phyloP scores from a whole-genome alignment of 23 tunicate species.

The Clavelina lepadiformis region DNA sequence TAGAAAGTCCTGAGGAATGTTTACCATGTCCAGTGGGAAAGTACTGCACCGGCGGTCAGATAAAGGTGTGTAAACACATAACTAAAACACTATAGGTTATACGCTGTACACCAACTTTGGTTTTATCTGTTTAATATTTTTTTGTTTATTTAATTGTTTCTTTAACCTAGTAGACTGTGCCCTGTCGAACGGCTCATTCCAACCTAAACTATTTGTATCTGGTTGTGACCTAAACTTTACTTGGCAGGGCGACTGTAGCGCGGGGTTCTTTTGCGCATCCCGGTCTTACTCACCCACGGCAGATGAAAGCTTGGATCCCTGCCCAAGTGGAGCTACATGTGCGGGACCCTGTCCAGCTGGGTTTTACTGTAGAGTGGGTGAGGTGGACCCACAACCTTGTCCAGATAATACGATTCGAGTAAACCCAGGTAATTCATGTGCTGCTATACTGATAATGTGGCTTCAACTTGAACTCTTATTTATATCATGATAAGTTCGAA shows the following conservation, averaged over 20 bases:
- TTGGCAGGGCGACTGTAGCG: constrained; percentile 67
- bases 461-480: background rate
- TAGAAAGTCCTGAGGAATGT: constrained; percentile 39
- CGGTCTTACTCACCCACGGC: constrained; percentile 70
- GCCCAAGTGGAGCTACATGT: constrained; percentile 56
- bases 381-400: constrained; percentile 55
- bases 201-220: too few relatives aligned
- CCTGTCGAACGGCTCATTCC: too few relatives aligned
- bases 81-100: too few relatives aligned
- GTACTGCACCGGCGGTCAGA: constrained; percentile 88
- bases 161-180: background rate
- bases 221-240: background rate
- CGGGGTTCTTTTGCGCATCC: constrained; percentile 70
- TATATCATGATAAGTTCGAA: background rate
- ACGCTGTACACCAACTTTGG: too few relatives aligned
- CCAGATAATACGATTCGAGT: constrained; percentile 85
- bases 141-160: too few relatives aligned
- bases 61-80: constrained; percentile 74
- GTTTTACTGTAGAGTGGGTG: constrained; percentile 63
- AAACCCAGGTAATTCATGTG: constrained; percentile 43
- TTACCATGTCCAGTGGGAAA: constrained; percentile 74
- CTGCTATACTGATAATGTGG: background rate
- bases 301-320: constrained; percentile 23
- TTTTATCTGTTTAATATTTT: too few relatives aligned
- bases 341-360: constrained; percentile 98